Evolutionary conservation across 2,797 vertebrate genomes (phyloP), one percentile per base, ranked within the genome.

Genomic region (Taenioides sp.): DNA sequence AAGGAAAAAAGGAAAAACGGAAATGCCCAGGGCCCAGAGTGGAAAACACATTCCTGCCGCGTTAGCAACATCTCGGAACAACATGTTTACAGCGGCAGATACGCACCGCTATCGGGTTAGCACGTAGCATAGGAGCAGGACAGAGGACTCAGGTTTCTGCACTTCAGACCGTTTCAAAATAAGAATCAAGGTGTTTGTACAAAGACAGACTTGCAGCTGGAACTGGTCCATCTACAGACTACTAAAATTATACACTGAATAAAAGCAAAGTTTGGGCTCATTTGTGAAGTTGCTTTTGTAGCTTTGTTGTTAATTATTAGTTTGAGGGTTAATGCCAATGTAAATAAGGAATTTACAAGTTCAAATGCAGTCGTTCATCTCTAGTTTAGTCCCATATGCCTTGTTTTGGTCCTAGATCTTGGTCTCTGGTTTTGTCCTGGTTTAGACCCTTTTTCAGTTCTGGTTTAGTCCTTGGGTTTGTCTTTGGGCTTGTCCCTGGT

Each of bases 31-130:
- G 28, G 60, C 28, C 16, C 60, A 11, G 11, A 62, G 18, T n/a
- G 28, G 18, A 62, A 61, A 62, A 62, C 60, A 62, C 60, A 62
- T 62, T 62, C 60, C 60, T 62, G 28, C 60, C 6, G 60, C 60
- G 60, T 62, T 62, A 34, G 60, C 60, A 61, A 61, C 58, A 57
- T 23, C 55, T 57, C 55, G 4, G n/a, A 25, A 57, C 59, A 61
- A 61, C 59, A 61, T 61, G 59, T 61, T 31, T 61, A 61, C 27
- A 10, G 28, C 59, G 25, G 58, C 34, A 60, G 25, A 60, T 57
- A n/a, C 55, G 23, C 25, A 16, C 0, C 58, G 7, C 9, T 57
- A 16, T 22, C 22, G 9, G n/a, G 22, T 23, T 14, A 57, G 55
- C 55, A 14, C 22, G 20, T 57, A 25, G 55, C 55, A n/a, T 1